Base-by-base conservation (phyloP, 2,888 invertebrate species). In the Alsophila aescularia region DNA sequence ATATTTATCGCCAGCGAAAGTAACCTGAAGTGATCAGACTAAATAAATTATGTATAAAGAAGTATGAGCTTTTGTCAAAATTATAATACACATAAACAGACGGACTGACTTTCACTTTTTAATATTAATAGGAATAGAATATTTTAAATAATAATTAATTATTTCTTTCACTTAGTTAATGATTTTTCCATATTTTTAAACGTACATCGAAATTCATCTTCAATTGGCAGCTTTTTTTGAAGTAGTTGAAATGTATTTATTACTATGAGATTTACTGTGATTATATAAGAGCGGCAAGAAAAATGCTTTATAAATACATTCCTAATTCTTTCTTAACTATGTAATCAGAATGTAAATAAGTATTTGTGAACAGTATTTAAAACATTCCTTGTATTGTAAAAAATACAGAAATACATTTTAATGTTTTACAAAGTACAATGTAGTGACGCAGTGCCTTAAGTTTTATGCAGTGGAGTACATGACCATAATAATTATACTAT, bases 361-460 rank as follows among this genome's bases (percentile, higher is more conserved):
- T 58, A 52, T 52, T 52, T 31, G 40, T 44, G 24, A 67, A 65
- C 73, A 77, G 75, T 81, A 83, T 83, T 81, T 71, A 34, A 27
- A 36, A 74, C 87, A 85, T 85, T 85, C 85, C 85, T 74, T 3
- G 70, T 67, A 64, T 52, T 52, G 47, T 45, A 36, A 18, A 24
- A 15, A 40, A 52, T 15, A 41, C 52, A 41, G 13, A 16, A 45
- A 43, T 31, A 36, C 43, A 18, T 29, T 29, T 34, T 18, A 34
- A 45, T 36, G 10, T 16, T 41, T 31, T 50, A 49, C 36, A 27
- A 44, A 60, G 65, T 66, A 66, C 66, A 64, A 64, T 56, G 10
- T 32, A 53, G 44, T 52, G 47, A 58, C 36, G 37, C 58, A 48
- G 63, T 64, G 64, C 66, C 66, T 64, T 68, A 64, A 40, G n/a